Evolutionary conservation across 2,888 invertebrate genomes (phyloP).

Genomic region (Thereva nobilitata): DNA sequence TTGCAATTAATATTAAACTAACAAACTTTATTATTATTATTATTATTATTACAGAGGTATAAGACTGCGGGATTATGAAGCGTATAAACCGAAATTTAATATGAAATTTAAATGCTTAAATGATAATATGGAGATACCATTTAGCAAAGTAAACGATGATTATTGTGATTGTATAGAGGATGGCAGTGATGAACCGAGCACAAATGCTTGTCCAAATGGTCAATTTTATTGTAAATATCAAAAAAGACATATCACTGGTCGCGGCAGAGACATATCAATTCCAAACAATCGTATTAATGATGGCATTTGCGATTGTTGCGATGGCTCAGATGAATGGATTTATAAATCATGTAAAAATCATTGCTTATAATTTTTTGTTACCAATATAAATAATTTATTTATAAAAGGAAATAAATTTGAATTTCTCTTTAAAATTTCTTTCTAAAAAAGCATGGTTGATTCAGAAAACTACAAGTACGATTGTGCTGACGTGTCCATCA

Average conservation of each 20-base stretch:
- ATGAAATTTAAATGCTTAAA: constrained; percentile 60
- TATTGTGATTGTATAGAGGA: constrained; percentile 82
- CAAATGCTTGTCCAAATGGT: constrained; percentile 84
- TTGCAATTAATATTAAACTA: neutral
- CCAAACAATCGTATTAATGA: constrained; percentile 87
- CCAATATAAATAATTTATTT: too few relatives aligned
- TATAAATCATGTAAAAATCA: constrained; percentile 12
- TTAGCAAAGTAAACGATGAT: constrained; percentile 74
- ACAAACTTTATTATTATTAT: neutral
- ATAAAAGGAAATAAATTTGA: too few relatives aligned
- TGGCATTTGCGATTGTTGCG: constrained; percentile 92
- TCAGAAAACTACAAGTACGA: too few relatives aligned
- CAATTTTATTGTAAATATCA: constrained; percentile 67
- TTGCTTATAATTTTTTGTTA: constrained; percentile 12
- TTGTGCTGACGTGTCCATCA: too few relatives aligned
- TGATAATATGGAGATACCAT: constrained; percentile 60
- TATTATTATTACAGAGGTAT: constrained; percentile 52
- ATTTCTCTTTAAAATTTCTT: too few relatives aligned
- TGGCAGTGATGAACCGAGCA: constrained; percentile 80
- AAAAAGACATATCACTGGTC: constrained; percentile 55
- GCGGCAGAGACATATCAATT: constrained; percentile 59
- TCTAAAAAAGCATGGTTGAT: too few relatives aligned
- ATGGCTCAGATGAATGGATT: constrained; percentile 85
- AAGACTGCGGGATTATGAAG: constrained; percentile 55
- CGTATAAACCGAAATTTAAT: constrained; percentile 57